Evolutionary conservation across 2,888 invertebrate species (phyloP), one percentile per base, ranked within the genome.

Genomic region (Furcula furcula): DNA sequence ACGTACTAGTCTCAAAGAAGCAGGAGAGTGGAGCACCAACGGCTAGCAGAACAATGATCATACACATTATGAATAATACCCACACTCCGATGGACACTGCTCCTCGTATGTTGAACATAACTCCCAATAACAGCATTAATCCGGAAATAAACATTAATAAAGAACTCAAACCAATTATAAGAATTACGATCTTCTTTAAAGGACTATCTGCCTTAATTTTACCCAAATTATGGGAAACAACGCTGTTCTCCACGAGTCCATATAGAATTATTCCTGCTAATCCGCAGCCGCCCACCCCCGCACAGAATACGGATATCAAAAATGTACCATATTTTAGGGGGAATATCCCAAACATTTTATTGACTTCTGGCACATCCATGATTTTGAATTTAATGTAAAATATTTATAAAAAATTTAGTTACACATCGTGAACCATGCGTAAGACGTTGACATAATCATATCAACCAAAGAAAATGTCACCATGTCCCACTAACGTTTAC

Each of bases 241-340:
- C 7, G 7, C 18, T 10, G 10, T 28, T 28, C 7, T 28, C 16
- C 11, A 28, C 18, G 3, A 28, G 28, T 10, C 28, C 28, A 9
- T 18, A 18, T 11, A 28, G 10, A 11, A 28, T 28, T 10, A 28
- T 28, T 18, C 28, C 28, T 3, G 28, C n/a, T 28, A 28, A 28
- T 7, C 28, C 28, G 11, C 16, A 6, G 2, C 28, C 28, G 9
- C 28, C 28, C 9, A 28, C 28, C 18, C 18, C 28, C 3, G 7
- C 6, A n/a, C 16, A 4, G 3, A 18, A 28, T 28, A 28, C 0
- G 9, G 16, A 16, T 18, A 28, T 28, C 1, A 28, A 18, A 28
- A 28, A 28, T 5, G 28, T 11, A 11, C 10, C 28, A 18, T 18
- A 28, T 18, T 18, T 28, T 3, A 28, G 10, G 3, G 18, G 28